A percentile compares a stretch with the other conserved stretches of the same genome.
phyloP scores from a whole-genome alignment of 2,797 vertebrate species.

The Amazona finschi region DNA sequence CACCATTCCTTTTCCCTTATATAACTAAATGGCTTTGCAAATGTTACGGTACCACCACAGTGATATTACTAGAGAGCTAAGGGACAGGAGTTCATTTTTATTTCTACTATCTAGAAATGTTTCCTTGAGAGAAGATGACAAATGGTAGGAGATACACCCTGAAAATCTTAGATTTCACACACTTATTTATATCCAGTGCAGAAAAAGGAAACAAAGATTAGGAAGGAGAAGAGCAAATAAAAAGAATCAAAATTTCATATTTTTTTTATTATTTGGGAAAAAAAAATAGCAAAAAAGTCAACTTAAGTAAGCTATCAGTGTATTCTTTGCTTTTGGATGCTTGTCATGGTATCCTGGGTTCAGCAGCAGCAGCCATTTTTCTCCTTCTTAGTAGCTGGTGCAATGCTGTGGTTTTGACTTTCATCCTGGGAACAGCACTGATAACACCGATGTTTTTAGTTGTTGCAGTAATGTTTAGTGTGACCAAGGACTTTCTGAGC shows the following conservation, averaged over 20 bases:
- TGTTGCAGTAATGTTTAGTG: too few relatives aligned
- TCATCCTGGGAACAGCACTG: too few relatives aligned
- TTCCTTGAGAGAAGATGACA: not conserved
- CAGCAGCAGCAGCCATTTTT: too few relatives aligned
- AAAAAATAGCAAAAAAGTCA: not conserved
- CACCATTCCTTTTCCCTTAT: not conserved
- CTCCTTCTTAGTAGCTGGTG: too few relatives aligned
- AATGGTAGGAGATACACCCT: fast-evolving
- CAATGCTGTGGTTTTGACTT: too few relatives aligned
- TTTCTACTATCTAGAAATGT: not conserved
- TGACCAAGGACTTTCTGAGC: too few relatives aligned
- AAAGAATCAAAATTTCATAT: not conserved
- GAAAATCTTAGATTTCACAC: not conserved
- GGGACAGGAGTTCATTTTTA: not conserved
- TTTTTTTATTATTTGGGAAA: not conserved
- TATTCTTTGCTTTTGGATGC: not conserved
- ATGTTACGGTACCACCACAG: not conserved
- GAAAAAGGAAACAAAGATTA: not conserved
- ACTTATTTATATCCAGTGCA: not conserved
- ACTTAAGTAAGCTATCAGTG: not conserved
- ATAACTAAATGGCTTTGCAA: not conserved
- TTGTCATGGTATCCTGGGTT: not conserved
- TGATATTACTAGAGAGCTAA: not conserved
- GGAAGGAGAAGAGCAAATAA: not conserved
- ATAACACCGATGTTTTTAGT: too few relatives aligned